Evolutionary conservation across 2,888 invertebrate genomes (phyloP), one percentile per base, ranked within the genome.

Genomic region (Thera britannica): DNA sequence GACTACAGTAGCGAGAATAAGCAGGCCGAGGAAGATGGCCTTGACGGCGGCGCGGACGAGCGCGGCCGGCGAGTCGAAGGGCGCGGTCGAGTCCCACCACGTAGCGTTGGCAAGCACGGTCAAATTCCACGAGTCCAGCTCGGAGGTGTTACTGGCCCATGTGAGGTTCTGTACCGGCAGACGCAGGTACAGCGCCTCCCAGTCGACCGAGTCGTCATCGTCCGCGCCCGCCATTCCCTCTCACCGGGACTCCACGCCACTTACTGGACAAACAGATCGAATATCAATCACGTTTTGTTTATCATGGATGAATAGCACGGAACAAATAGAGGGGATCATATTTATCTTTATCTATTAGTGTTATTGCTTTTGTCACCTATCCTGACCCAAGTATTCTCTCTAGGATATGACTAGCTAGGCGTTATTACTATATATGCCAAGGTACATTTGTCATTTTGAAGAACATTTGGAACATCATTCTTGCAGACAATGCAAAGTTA

Each of bases 31-130:
- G 49, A 94, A 81, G 63, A 95, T 85, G 44, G 95, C 95, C 76
- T 95, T 95, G 76, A 89, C 92, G 66, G 96, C 95, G 83, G 95
- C 95, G 71, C 95, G 94, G 71, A 95, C 88, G 78, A 96, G 91
- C 70, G 94, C 93, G 70, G 94, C 90, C 61, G 94, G 87, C 69
- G 92, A 84, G 75, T 94, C 94, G 81, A 91, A 91, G 84, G 92
- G 90, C 88, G 88, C 90, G 87, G 88, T 83, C 80, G 84, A 81
- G 72, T 86, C 88, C 90, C 88, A 88, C 89, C 89, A 89, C 73
- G 90, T 90, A 76, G 82, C 77, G 82, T 92, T 91, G 70, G 86
- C 80, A 72, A 81, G 80, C 77, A 79, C 81, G 57, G 90, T 89
- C 76, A 79, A 81, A 76, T 92, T 92, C 90, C 90, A 90, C 68